These are phyloP conservation scores for Cyclophora albipunctata DNA, from an alignment of 2,888 invertebrate genomes.

Conservation along the genomic window DNA sequence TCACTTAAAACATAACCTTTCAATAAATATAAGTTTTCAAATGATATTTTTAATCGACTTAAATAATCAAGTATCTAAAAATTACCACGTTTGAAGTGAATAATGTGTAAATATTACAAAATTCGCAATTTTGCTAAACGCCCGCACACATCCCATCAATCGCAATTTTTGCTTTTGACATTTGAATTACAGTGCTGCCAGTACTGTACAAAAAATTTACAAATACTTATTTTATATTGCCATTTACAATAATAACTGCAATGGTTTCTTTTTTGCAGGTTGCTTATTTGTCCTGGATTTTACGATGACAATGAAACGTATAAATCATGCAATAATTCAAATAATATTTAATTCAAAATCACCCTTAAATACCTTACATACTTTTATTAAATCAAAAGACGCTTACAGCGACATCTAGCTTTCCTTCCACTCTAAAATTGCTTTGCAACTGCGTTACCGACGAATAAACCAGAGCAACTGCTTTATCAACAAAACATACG, in stretches of 20 bases:
- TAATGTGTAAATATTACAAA: background rate
- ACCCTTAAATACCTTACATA: no score
- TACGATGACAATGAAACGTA: no score
- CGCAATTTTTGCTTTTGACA: constrained; percentile 12
- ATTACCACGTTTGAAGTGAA: background rate
- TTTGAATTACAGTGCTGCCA: constrained; percentile 23
- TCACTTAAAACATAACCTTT: no score
- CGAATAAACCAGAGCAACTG: constrained; percentile 16
- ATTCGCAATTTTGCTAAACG: constrained; percentile 18
- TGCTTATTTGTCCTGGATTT: no score
- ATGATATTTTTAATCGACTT: no score
- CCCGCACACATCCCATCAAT: constrained; percentile 12
- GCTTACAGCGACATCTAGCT: no score
- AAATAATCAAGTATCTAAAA: no score
- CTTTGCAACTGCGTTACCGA: constrained; percentile 27
- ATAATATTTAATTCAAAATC: background rate
- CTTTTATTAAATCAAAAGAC: no score
- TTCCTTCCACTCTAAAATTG: no score
- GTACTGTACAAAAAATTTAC: constrained; percentile 7
- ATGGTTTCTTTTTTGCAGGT: no score
- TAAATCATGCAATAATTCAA: no score
- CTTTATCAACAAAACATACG: constrained; percentile 48
- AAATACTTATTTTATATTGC: background rate
- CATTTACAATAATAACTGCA: background rate
- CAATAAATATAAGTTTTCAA: no score